Evolutionary conservation across 2,797 vertebrate species (phyloP).

Genomic region (Syndactyla subalaris): DNA sequence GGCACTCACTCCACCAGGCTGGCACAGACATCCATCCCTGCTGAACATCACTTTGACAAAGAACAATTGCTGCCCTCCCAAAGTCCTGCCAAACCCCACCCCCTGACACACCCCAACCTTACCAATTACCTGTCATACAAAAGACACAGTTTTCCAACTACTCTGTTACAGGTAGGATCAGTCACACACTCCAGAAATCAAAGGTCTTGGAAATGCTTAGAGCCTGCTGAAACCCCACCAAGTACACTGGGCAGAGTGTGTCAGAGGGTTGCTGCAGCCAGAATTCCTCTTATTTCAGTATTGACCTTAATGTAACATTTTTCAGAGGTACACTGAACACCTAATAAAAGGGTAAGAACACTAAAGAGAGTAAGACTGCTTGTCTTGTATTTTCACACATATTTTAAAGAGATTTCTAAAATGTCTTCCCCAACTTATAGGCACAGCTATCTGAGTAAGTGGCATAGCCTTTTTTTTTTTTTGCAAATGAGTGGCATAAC

Average conservation of each 20-base stretch:
- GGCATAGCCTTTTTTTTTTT: neutral
- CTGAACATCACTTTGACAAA: neutral
- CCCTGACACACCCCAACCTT: neutral
- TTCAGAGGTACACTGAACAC: neutral
- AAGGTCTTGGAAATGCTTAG: neutral
- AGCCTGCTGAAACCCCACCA: neutral
- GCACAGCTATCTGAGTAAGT: neutral
- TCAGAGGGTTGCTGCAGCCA: neutral
- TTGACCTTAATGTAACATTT: neutral
- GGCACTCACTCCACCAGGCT: accelerated
- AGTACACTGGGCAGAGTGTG: neutral
- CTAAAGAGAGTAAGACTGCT: neutral
- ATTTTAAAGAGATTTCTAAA: neutral
- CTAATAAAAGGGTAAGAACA: neutral
- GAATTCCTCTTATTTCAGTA: neutral
- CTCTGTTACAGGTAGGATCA: neutral
- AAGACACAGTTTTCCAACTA: neutral
- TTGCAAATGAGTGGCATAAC: neutral
- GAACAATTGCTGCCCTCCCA: neutral
- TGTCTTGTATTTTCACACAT: neutral
- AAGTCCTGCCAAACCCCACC: neutral
- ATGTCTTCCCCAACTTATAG: neutral
- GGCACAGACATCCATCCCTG: neutral
- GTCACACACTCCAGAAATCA: neutral
- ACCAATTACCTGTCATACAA: accelerated